A percentile compares a stretch with the other conserved stretches of the same genome.
phyloP scores from a whole-genome alignment of 2,888 invertebrate genomes.

The Cephus spinipes region DNA sequence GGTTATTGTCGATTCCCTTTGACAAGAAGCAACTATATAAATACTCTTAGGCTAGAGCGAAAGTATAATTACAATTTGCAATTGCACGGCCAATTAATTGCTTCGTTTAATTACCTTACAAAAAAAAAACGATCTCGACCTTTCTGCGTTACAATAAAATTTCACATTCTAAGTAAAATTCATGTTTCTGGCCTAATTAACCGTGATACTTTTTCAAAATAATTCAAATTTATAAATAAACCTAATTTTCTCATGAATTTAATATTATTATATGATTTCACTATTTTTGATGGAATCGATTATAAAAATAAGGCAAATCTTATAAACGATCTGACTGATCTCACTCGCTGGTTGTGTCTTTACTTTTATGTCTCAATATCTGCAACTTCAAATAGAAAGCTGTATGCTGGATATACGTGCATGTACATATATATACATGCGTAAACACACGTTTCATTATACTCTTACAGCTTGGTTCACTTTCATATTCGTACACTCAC shows the following conservation, averaged over 20 bases:
- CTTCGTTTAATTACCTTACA: background rate
- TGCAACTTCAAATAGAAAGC: slow-evolving; percentile 18
- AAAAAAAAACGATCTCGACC: background rate
- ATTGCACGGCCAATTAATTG: background rate
- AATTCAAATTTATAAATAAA: background rate
- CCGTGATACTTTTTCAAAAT: background rate
- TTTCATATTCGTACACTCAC: slow-evolving; percentile 31
- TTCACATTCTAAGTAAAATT: background rate
- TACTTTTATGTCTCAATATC: background rate
- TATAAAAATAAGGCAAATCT: background rate
- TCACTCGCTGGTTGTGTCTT: background rate
- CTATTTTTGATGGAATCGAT: background rate
- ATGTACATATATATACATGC: background rate
- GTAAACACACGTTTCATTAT: slow-evolving; percentile 9
- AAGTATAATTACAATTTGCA: background rate
- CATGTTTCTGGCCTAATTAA: background rate
- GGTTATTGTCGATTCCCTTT: background rate
- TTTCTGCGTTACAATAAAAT: background rate
- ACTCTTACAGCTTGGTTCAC: slow-evolving; percentile 23
- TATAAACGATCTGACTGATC: background rate
- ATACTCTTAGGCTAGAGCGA: background rate
- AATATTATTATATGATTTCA: background rate
- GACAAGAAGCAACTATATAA: background rate
- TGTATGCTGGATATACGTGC: slow-evolving; percentile 4
- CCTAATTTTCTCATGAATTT: background rate